Evolutionary conservation across 2,888 invertebrate genomes (phyloP).

Genomic region (Microplitis deprimator): DNA sequence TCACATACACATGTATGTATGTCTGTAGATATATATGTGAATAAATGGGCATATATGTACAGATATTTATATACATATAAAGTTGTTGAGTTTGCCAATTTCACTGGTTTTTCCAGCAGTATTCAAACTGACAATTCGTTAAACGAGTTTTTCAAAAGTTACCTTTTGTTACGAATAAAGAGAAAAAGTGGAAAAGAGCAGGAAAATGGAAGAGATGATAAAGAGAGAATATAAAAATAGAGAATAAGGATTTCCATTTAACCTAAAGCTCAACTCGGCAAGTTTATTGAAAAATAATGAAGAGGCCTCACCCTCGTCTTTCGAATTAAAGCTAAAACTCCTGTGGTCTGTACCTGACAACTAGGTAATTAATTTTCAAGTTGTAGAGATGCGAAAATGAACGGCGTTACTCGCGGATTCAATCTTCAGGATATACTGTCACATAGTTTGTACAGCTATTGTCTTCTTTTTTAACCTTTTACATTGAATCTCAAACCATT

Average conservation of each 20-base stretch:
- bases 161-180: constrained; percentile 20
- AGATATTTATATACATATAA: background rate
- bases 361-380: constrained; percentile 68
- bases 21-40: background rate
- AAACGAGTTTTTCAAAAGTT: constrained; percentile 13
- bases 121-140: constrained; percentile 18
- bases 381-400: constrained; percentile 62
- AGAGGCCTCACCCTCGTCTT: constrained; percentile 51
- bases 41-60: background rate
- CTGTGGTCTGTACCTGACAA: constrained; percentile 65
- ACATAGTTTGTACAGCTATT: constrained; percentile 18
- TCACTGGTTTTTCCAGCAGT: background rate
- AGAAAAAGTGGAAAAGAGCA: background rate
- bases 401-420: constrained; percentile 53
- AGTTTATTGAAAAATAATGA: constrained; percentile 59
- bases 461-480: constrained; percentile 8
- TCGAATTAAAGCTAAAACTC: constrained; percentile 43
- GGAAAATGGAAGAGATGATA: background rate
- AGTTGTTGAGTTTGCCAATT: constrained; percentile 14
- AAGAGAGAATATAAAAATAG: constrained; percentile 24
- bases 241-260: constrained; percentile 28
- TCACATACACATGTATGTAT: background rate
- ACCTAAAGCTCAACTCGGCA: constrained; percentile 1
- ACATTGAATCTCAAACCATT: background rate
- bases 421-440: constrained; percentile 44